phyloP scores from a whole-genome alignment of 2,797 vertebrate genomes.

The Cuculus canorus region DNA sequence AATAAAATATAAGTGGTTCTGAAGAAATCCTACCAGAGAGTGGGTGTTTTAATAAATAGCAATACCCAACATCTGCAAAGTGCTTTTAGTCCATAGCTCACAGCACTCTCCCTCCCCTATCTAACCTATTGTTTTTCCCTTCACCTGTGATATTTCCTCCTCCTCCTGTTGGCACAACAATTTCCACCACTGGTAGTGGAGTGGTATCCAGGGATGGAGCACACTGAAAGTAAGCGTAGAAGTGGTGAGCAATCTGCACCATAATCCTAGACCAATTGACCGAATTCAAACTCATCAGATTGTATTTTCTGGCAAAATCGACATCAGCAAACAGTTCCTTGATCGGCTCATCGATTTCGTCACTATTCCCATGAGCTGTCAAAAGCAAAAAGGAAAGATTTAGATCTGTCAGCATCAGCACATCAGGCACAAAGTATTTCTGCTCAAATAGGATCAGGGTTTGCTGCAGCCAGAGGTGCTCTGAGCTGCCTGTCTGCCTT shows the following conservation, averaged over 20 bases:
- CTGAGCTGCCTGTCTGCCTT: background rate
- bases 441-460: background rate
- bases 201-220: constrained; percentile 37
- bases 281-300: constrained; percentile 92
- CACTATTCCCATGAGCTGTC: constrained; percentile 88
- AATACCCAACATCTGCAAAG: constrained; percentile 15
- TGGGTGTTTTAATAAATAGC: constrained; percentile 61
- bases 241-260: constrained; percentile 89
- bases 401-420: background rate
- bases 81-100: constrained; percentile 35
- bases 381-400: constrained; percentile 22
- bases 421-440: background rate
- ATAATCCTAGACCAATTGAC: constrained; percentile 92
- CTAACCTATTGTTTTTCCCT: constrained; percentile 28
- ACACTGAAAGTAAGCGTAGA: constrained; percentile 89
- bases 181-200: constrained; percentile 81
- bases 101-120: background rate
- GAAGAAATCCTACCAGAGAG: constrained; percentile 57
- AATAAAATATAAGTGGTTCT: constrained; percentile 53
- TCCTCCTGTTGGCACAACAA: constrained; percentile 92
- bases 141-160: constrained; percentile 92
- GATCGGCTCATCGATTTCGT: constrained; percentile 88
- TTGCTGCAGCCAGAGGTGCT: background rate
- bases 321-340: constrained; percentile 85
- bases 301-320: constrained; percentile 78